Evolutionary conservation across 2,797 vertebrate species (phyloP).

Genomic region (Etheostoma nigrum): DNA sequence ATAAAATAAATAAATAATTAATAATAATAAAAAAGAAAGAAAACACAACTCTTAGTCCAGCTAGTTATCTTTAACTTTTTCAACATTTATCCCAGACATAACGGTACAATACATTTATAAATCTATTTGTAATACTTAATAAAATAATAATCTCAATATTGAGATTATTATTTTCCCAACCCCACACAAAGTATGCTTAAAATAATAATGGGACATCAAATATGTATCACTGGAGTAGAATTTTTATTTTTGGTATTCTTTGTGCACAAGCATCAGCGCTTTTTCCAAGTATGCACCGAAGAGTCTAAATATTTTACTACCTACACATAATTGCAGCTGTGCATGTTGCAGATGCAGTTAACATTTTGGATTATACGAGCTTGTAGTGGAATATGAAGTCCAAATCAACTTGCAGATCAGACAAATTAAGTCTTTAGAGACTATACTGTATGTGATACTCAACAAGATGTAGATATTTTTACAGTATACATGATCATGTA

Average conservation of each 20-base stretch:
- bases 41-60: too few relatives aligned
- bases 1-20: too few relatives aligned
- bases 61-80: too few relatives aligned
- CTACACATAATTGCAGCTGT: background rate
- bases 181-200: too few relatives aligned
- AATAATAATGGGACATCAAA: conserved; percentile 1
- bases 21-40: too few relatives aligned
- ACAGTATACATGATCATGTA: background rate
- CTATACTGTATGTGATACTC: background rate
- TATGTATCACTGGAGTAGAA: conserved; percentile 5
- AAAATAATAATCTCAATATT: conserved; percentile 42
- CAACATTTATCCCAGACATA: conserved; percentile 16
- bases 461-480: background rate
- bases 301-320: background rate
- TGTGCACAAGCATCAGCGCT: background rate
- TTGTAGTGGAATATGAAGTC: background rate
- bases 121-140: conserved; percentile 12
- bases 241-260: background rate
- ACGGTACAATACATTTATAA: conserved; percentile 18
- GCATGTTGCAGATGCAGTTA: background rate
- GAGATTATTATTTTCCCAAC: conserved; percentile 28
- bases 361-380: background rate
- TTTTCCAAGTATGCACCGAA: conserved; percentile 1
- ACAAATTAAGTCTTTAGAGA: background rate
- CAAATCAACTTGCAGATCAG: background rate